Evolutionary conservation across 2,797 vertebrate genomes (phyloP).

Genomic region (Glyptemys insculpta): DNA sequence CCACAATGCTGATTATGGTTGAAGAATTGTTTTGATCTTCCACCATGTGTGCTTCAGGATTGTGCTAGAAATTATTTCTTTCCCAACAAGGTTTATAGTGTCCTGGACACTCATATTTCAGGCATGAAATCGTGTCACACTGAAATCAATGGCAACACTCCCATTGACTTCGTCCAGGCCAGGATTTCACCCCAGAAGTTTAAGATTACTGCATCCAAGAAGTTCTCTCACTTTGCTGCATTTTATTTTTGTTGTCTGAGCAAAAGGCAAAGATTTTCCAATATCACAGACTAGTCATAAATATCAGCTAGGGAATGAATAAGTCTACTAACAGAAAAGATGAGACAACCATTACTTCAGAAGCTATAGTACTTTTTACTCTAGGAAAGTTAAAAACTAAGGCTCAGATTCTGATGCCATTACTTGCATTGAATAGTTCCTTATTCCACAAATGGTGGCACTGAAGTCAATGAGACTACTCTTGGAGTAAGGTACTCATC

Average conservation of each 20-base stretch:
- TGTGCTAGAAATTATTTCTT: background rate
- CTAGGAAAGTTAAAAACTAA: background rate
- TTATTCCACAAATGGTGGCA: background rate
- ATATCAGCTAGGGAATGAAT: background rate
- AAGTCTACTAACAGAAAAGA: background rate
- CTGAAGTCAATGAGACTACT: background rate
- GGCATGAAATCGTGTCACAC: accelerated
- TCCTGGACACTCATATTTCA: background rate
- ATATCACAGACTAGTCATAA: background rate
- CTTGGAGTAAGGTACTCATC: background rate
- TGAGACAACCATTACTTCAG: background rate
- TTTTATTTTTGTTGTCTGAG: background rate
- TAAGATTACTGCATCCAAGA: background rate
- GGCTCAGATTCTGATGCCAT: background rate
- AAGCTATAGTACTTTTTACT: background rate
- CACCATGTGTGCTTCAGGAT: background rate
- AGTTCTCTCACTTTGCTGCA: background rate
- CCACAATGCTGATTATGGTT: background rate
- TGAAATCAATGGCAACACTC: background rate
- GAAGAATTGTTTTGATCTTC: background rate
- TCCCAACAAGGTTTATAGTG: background rate
- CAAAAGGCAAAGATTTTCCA: background rate
- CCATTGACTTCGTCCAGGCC: background rate
- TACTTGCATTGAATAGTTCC: background rate
- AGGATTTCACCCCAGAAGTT: background rate